A percentile compares a stretch with the other conserved stretches of the same genome.
Evolutionary conservation across 2,888 invertebrate genomes (phyloP).

Genomic region (Tinea trinotella): DNA sequence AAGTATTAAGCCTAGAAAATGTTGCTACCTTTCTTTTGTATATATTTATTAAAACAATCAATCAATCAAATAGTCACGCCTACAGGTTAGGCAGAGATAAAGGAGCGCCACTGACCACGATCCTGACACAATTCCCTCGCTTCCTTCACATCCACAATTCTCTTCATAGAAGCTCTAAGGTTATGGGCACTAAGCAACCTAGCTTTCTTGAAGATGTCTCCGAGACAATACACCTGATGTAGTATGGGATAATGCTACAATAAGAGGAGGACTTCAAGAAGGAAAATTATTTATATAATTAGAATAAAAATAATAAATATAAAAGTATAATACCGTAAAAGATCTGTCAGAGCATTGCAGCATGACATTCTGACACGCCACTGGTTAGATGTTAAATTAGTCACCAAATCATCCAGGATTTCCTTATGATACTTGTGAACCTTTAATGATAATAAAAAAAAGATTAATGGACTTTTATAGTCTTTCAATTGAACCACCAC

Average conservation of each 20-base stretch:
- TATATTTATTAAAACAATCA: too few relatives aligned
- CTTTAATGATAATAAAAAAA: constrained; percentile 47
- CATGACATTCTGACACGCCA: constrained; percentile 94
- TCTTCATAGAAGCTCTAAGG: too few relatives aligned
- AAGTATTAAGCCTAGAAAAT: too few relatives aligned
- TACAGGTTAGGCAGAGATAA: too few relatives aligned
- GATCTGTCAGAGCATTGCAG: constrained; percentile 88
- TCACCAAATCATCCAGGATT: constrained; percentile 84
- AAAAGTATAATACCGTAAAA: constrained; percentile 79
- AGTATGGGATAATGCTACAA: constrained; percentile 19
- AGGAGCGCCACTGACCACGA: too few relatives aligned
- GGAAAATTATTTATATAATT: constrained; percentile 30
- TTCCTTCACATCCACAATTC: too few relatives aligned
- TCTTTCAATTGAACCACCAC: too few relatives aligned
- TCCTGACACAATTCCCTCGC: too few relatives aligned
- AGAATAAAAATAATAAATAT: not conserved
- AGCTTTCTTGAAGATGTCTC: too few relatives aligned
- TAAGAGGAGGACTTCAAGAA: constrained; percentile 37
- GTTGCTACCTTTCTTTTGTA: too few relatives aligned
- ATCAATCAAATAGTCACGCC: too few relatives aligned
- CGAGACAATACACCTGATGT: not conserved
- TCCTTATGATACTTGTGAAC: constrained; percentile 85
- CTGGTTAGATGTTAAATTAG: constrained; percentile 85
- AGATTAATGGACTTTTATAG: not conserved
- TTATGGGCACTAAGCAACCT: too few relatives aligned